Evolutionary conservation across 2,113 vertebrate genomes (phyloP).

Genomic region (Thymallus thymallus): DNA sequence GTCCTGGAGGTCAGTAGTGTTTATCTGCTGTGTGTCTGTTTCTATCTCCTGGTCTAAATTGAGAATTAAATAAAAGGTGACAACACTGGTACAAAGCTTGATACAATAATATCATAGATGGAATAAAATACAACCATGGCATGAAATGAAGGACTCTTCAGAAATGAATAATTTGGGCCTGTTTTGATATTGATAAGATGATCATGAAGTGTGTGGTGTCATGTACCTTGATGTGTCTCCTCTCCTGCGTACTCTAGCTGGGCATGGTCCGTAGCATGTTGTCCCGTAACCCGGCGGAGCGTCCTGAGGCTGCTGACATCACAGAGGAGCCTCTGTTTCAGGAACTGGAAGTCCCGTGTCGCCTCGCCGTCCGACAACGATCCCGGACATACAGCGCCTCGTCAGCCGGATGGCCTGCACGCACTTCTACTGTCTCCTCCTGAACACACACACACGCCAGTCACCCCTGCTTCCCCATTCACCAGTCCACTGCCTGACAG

Average conservation of each 20-base stretch:
- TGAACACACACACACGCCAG: not conserved
- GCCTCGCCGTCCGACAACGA: slow-evolving; percentile 83
- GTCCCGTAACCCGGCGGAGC: slow-evolving; percentile 81
- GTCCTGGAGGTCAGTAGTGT: slow-evolving; percentile 81
- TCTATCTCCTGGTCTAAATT: too few relatives aligned
- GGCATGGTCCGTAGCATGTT: slow-evolving; percentile 93
- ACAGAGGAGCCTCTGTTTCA: slow-evolving; percentile 89
- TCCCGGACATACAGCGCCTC: slow-evolving; percentile 92
- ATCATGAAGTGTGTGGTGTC: too few relatives aligned
- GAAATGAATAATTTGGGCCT: not conserved
- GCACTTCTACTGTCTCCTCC: slow-evolving; percentile 37
- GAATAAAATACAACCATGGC: too few relatives aligned
- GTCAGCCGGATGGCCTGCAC: slow-evolving; percentile 81
- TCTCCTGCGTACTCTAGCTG: slow-evolving; percentile 69
- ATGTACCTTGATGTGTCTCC: not conserved
- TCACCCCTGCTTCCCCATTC: not conserved
- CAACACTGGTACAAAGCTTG: too few relatives aligned
- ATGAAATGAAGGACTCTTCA: too few relatives aligned
- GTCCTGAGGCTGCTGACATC: slow-evolving; percentile 88
- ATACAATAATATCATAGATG: too few relatives aligned
- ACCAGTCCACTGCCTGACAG: not conserved
- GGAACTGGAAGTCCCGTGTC: slow-evolving; percentile 85
- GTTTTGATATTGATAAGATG: not conserved
- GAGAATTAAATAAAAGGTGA: too few relatives aligned
- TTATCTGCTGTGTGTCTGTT: not conserved